Percentiles rank a stretch among this genome's conserved stretches.
phyloP scores from a whole-genome alignment of 1,140 invertebrate species.

The Drosophila kikkawai region DNA sequence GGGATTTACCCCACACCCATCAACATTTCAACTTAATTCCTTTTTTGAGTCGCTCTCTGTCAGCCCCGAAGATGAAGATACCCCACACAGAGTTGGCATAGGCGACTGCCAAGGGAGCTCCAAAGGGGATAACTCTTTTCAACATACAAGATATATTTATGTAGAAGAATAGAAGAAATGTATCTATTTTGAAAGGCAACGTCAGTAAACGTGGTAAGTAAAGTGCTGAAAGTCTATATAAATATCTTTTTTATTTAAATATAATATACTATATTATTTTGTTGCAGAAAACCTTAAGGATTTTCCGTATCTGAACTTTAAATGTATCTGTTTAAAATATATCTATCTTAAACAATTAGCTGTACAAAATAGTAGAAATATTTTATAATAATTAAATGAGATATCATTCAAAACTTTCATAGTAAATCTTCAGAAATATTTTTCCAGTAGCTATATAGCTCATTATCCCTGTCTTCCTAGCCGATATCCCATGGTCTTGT shows the following conservation, averaged over 20 bases:
- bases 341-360: too few species aligned
- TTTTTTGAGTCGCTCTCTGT: conserved; percentile 64
- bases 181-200: too few species aligned
- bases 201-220: too few species aligned
- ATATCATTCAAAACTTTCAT: background rate
- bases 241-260: too few species aligned
- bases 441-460: conserved; percentile 17
- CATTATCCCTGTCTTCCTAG: conserved; percentile 20
- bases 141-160: too few species aligned
- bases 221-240: too few species aligned
- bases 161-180: too few species aligned
- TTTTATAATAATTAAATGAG: background rate
- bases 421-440: background rate
- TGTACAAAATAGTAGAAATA: background rate
- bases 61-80: conserved; percentile 36
- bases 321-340: background rate
- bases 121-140: background rate
- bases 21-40: conserved; percentile 80
- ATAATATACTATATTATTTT: too few species aligned
- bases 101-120: conserved; percentile 22
- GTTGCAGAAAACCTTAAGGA: too few species aligned
- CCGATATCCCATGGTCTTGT: conserved; percentile 12
- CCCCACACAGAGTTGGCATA: conserved; percentile 38
- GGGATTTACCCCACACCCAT: conserved; percentile 82
- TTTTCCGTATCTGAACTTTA: background rate